Conservation (phyloP, 2,113 vertebrate genomes). For the Tonatia bakeri region DNA sequence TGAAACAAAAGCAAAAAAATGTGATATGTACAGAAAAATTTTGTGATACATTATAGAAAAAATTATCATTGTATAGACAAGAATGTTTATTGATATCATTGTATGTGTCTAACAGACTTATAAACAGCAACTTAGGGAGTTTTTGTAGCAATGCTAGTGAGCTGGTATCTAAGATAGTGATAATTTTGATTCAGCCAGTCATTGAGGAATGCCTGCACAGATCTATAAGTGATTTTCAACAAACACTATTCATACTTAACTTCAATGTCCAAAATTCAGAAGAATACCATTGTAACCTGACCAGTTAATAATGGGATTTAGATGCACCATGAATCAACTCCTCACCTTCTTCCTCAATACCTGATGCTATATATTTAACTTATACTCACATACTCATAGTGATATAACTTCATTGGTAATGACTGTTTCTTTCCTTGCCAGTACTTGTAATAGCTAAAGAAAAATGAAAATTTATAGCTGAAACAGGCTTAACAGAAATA, state of each 20-base stretch:
- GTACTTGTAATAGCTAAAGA: neutral
- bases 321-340: neutral
- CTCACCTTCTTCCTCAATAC: neutral
- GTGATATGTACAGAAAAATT: neutral
- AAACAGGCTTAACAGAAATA: neutral
- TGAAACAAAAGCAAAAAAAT: neutral
- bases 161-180: neutral
- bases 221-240: neutral
- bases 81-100: neutral
- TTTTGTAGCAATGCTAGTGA: neutral
- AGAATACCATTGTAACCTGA: neutral
- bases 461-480: neutral
- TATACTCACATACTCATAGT: neutral
- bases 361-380: neutral
- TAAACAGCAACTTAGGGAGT: neutral
- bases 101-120: neutral
- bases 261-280: neutral
- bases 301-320: neutral
- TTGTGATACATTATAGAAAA: neutral
- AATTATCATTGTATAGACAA: neutral
- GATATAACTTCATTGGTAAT: neutral
- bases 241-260: neutral
- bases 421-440: neutral
- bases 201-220: neutral
- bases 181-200: conserved; percentile 6